These are phyloP conservation scores for Rutilus rutilus DNA, from an alignment of 2,113 vertebrate genomes.

Conservation along the genomic window DNA sequence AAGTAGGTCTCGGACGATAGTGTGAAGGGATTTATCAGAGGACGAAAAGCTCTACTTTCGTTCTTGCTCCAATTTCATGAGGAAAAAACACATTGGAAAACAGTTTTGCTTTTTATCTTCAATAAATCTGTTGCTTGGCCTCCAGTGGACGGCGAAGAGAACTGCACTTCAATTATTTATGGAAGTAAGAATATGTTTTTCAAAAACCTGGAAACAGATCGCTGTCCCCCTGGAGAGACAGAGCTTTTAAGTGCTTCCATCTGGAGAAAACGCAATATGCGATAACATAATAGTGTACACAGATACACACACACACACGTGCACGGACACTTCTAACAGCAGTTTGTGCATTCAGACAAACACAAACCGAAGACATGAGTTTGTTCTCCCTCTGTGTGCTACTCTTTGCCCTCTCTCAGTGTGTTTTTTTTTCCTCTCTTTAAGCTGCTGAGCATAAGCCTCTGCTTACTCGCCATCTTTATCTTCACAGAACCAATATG, in stretches of 20 bases:
- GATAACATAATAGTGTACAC: neutral
- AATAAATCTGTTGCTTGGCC: slow-evolving; percentile 18
- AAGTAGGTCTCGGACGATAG: slow-evolving; percentile 54
- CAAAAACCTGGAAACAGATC: slow-evolving; percentile 51
- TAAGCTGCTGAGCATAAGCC: slow-evolving; percentile 17
- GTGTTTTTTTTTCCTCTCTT: neutral
- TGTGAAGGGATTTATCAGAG: slow-evolving; percentile 33
- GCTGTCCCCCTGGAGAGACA: slow-evolving; percentile 41
- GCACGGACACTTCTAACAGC: neutral
- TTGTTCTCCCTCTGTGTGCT: neutral
- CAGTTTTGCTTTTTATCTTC: neutral
- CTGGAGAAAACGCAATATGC: slow-evolving; percentile 7
- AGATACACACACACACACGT: neutral
- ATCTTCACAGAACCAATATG: neutral
- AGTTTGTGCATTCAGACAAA: slow-evolving; percentile 6
- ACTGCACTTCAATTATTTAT: slow-evolving; percentile 56
- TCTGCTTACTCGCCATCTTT: neutral
- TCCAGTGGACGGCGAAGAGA: slow-evolving; percentile 37
- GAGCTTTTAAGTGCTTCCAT: slow-evolving; percentile 55
- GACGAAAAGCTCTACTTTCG: slow-evolving; percentile 23
- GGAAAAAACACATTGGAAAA: neutral
- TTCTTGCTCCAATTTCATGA: slow-evolving; percentile 22
- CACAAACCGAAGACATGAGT: neutral
- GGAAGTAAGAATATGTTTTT: slow-evolving; percentile 41
- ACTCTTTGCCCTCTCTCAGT: neutral